phyloP scores from a whole-genome alignment of 1,140 invertebrate species.

The Bursaphelenchus mucronatus region DNA sequence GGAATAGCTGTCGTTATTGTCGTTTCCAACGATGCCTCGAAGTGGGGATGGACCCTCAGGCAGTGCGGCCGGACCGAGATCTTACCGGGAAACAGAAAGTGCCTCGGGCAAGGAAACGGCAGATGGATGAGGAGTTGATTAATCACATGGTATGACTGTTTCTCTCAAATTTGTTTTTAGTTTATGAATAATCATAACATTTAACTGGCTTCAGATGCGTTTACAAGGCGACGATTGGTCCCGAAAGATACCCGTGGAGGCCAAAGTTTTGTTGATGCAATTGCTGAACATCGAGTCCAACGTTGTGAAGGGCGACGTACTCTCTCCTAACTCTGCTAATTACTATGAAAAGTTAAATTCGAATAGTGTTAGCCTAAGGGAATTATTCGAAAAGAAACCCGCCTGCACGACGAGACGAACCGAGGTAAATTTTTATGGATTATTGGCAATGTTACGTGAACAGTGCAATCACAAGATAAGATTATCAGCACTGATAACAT shows the following conservation, averaged over 20 bases:
- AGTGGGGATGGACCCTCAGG: slow-evolving; percentile 56
- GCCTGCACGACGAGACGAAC: slow-evolving; percentile 35
- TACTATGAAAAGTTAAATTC: neutral
- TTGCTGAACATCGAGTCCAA: slow-evolving; percentile 59
- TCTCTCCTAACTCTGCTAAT: neutral
- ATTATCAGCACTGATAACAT: too few relatives aligned
- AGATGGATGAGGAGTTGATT: slow-evolving; percentile 57
- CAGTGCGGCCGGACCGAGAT: slow-evolving; percentile 56
- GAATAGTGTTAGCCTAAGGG: slow-evolving; percentile 47
- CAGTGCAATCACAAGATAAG: too few relatives aligned
- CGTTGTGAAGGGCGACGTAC: slow-evolving; percentile 43
- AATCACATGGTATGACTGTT: slow-evolving; percentile 55
- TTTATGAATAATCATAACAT: slow-evolving; percentile 6
- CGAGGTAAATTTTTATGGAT: slow-evolving; percentile 31
- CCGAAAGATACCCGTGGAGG: slow-evolving; percentile 56
- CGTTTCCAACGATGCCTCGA: slow-evolving; percentile 53
- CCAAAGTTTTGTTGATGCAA: slow-evolving; percentile 57
- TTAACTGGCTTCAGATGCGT: slow-evolving; percentile 46
- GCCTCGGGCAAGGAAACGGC: slow-evolving; percentile 48
- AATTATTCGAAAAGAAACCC: slow-evolving; percentile 59
- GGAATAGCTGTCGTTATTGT: slow-evolving; percentile 52
- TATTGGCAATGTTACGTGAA: too few relatives aligned
- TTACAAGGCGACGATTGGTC: slow-evolving; percentile 59
- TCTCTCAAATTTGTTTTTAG: neutral
- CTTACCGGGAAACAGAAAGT: slow-evolving; percentile 58